Base-by-base conservation (phyloP, 2,888 invertebrate species). In the Panopea generosa region DNA sequence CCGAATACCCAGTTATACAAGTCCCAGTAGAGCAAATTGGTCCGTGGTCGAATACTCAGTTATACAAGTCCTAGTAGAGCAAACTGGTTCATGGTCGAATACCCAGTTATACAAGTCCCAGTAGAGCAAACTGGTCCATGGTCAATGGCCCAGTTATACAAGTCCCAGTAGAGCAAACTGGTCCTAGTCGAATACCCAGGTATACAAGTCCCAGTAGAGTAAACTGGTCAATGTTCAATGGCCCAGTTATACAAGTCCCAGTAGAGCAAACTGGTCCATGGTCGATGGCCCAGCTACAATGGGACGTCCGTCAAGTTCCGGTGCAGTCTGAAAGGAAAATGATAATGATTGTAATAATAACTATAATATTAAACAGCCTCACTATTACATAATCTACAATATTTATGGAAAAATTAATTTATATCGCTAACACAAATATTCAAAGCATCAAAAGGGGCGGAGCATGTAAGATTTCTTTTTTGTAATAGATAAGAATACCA, bases 201-300 rank as follows among this genome's bases (percentile, higher is more conserved):
- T 57, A 78, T 26, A 78, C 61, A 6, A 78, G 56, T 20, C 78
- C 78, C 1, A 78, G 65, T n/a, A 78, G 47, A 7, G 78, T 53
- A 33, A 78, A 47, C 24, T 78, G 74, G 50, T 78, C 74, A 71
- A 78, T 74, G 1, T 62, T 63, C 3, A 74, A 71, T 9, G 78
- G 74, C 7, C 50, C 40, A 29, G 14, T 47, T 57, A 78, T 26
- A 78, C 61, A 6, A 78, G 56, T 20, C 78, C 78, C 1, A 78
- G 65, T n/a, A 78, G 47, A 7, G 78, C 56, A 33, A 78, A 47
- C 24, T 78, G 74, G 50, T 78, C 74, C 74, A 78, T 74, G 1
- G 67, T 63, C 3, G 78, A 71, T 9, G 78, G 74, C 7, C 50
- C 40, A 29, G 56, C 63, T 2, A 74, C 67, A 16, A 55, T 49